Base-by-base conservation (phyloP, 2,888 invertebrate genomes). In the Aspidiotus rigidus region DNA sequence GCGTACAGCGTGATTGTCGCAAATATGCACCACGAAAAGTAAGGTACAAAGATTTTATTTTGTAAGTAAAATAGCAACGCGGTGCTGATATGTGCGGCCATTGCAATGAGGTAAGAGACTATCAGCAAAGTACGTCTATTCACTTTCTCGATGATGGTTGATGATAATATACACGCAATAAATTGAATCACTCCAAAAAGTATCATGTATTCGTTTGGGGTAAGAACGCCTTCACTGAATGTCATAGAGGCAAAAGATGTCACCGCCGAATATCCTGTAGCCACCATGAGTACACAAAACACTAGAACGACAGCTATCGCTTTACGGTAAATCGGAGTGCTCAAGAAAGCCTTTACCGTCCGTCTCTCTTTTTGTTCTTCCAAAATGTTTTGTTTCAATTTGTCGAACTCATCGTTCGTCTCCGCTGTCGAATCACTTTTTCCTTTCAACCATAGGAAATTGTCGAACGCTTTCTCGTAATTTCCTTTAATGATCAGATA, bases 401-500 rank as follows among this genome's bases (percentile, higher is more conserved):
- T 62, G 9, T 62, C 62, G 17, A 62, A 62, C 49, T 62, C 62
- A 5, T 16, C 11, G n/a, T n/a, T 49, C 53, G 49, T 49, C 6
- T 62, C 62, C 13, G 44, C 53, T 41, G 15, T 41, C 16, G 7
- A 10, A 39, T 39, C n/a, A 10, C 55, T 53, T 11, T 49, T 5
- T 11, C 62, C 69, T 54, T 55, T 49, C 1, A 69, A n/a, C 61
- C 62, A 55, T n/a, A 17, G 53, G 15, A 69, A 55, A 39, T 61
- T 69, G 11, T 17, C 54, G 10, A 39, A 17, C n/a, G 69, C 73
- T 59, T 71, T 67, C 44, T 69, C 71, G 17, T 62, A 56, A 41
- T 70, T 64, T 5, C 70, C 70, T 5, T 28, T 44, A 16, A 60
- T 53, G n/a, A 74, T 62, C 10, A 74, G 71, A 62, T 62, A 72